Conservation (phyloP, 2,113 vertebrate species). For the Zootoca vivipara region DNA sequence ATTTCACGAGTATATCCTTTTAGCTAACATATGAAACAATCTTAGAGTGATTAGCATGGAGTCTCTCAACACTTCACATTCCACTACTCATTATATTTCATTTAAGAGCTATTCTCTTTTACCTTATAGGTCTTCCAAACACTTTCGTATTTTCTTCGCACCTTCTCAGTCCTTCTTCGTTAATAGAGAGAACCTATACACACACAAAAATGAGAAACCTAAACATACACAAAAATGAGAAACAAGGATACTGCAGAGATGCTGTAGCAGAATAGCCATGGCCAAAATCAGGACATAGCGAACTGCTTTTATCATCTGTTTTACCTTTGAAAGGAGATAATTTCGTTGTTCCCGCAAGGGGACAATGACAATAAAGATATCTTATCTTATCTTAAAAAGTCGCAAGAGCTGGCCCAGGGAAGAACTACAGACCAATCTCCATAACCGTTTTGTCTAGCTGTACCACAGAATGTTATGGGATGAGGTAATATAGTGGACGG, state of each 20-base stretch:
- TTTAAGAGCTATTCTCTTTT: slow-evolving; percentile 29
- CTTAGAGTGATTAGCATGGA: neutral
- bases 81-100: slow-evolving; percentile 33
- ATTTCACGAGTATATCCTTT: neutral
- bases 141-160: slow-evolving; percentile 95
- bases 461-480: neutral
- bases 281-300: neutral
- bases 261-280: neutral
- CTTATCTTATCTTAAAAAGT: too few species aligned
- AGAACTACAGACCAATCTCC: neutral
- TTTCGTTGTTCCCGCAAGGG: too few species aligned
- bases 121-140: slow-evolving; percentile 95
- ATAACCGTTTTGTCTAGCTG: neutral
- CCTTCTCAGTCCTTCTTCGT: slow-evolving; percentile 91
- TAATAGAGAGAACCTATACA: slow-evolving; percentile 90
- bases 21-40: neutral
- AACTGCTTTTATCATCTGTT: neutral
- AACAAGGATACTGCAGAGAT: neutral
- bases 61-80: neutral
- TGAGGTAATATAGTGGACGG: neutral
- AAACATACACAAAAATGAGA: neutral
- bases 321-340: neutral
- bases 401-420: too few species aligned
- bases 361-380: too few species aligned
- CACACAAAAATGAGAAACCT: slow-evolving; percentile 81